Conservation (phyloP, 2,888 invertebrate species). For the Drosophila ustulata region DNA sequence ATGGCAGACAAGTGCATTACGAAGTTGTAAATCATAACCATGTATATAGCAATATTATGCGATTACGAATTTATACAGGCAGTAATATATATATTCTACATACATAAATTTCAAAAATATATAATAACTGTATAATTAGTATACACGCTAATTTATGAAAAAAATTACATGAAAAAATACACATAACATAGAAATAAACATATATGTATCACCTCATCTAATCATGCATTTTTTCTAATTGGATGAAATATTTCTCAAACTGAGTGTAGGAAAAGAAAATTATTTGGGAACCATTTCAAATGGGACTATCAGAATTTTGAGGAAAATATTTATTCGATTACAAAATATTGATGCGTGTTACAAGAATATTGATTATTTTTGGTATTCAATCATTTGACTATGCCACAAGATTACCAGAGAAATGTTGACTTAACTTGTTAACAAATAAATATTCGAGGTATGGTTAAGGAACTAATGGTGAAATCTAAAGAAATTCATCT, state of each 20-base stretch:
- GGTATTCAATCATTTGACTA: neutral
- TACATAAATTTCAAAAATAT: constrained; percentile 7
- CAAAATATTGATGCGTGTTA: neutral
- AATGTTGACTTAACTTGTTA: constrained; percentile 1
- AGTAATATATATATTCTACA: constrained; percentile 24
- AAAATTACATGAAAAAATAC: constrained; percentile 35
- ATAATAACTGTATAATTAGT: constrained; percentile 27
- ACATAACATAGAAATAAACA: constrained; percentile 29
- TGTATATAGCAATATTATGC: constrained; percentile 48
- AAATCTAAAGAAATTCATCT: constrained; percentile 2
- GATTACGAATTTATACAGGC: constrained; percentile 65
- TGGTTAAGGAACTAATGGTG: constrained; percentile 27
- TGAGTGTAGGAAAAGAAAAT: neutral
- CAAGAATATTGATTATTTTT: neutral
- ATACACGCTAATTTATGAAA: constrained; percentile 27
- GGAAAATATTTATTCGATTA: neutral
- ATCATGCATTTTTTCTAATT: neutral
- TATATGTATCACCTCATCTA: constrained; percentile 13
- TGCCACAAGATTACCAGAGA: neutral
- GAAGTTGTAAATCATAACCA: constrained; percentile 21
- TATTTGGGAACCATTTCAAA: neutral
- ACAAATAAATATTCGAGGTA: constrained; percentile 13
- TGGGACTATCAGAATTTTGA: neutral
- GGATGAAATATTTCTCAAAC: neutral
- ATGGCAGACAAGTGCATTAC: constrained; percentile 38